Evolutionary conservation across 2,797 vertebrate genomes (phyloP).

Genomic region (Hypotaenidia okinawae): DNA sequence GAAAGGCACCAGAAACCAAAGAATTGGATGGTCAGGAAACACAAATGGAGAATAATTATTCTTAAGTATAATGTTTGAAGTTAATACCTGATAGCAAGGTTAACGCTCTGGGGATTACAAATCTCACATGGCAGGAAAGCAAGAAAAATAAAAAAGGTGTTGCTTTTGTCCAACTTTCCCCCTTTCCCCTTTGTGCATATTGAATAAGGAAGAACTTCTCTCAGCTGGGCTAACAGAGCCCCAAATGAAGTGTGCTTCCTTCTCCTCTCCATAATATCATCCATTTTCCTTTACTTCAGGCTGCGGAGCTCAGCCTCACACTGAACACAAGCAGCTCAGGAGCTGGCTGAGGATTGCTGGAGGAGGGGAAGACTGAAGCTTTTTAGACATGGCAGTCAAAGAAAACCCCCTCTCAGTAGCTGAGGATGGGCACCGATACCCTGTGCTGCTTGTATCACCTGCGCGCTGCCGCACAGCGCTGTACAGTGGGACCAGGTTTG

Average conservation of each 20-base stretch:
- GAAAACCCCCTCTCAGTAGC: not conserved
- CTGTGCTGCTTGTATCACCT: not conserved
- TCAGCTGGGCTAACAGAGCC: not conserved
- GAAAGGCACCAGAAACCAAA: not conserved
- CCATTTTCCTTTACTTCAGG: not conserved
- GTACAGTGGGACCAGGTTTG: not conserved
- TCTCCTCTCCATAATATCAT: not conserved
- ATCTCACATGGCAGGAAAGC: not conserved
- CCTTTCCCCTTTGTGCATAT: fast-evolving
- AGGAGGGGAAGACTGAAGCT: not conserved
- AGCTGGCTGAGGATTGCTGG: not conserved
- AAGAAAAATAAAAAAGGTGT: not conserved
- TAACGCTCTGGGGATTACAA: not conserved
- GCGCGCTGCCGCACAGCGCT: not conserved
- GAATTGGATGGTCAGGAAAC: not conserved
- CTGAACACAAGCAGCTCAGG: not conserved
- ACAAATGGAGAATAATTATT: not conserved
- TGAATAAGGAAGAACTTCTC: not conserved
- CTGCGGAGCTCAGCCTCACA: not conserved
- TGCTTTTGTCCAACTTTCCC: not conserved
- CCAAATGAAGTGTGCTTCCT: not conserved
- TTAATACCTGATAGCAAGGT: not conserved
- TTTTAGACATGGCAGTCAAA: not conserved
- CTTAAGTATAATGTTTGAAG: not conserved
- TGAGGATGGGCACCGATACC: not conserved